phyloP scores from a whole-genome alignment of 2,113 vertebrate genomes.

The Patagioenas fasciata region DNA sequence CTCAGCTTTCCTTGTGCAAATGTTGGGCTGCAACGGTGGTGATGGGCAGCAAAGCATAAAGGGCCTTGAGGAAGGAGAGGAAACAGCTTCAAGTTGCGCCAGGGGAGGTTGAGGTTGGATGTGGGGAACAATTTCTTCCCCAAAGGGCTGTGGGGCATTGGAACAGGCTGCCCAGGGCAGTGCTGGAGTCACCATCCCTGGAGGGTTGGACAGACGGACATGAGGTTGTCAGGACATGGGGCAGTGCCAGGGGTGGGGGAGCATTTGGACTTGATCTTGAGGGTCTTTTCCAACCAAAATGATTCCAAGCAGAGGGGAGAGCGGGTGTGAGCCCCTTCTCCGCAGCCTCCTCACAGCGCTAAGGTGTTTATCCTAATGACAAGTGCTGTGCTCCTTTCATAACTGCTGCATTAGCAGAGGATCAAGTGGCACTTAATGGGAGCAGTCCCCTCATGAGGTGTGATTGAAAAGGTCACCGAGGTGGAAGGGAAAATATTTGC shows the following conservation, averaged over 20 bases:
- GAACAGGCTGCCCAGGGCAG: too few species aligned
- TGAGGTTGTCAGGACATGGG: too few species aligned
- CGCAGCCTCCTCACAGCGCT: background rate
- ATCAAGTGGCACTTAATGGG: slow-evolving; percentile 69
- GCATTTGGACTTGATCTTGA: too few species aligned
- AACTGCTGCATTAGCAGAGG: slow-evolving; percentile 73
- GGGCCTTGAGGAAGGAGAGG: background rate
- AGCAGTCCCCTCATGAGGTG: slow-evolving; percentile 8
- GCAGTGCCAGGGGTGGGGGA: too few species aligned
- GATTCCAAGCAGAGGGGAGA: background rate
- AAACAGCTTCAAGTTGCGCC: too few species aligned
- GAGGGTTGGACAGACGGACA: too few species aligned
- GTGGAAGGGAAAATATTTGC: slow-evolving; percentile 60
- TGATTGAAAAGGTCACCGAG: slow-evolving; percentile 52
- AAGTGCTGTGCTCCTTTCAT: slow-evolving; percentile 61
- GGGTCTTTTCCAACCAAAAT: too few species aligned
- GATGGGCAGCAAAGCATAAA: background rate
- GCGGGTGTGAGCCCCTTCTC: background rate
- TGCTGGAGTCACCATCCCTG: too few species aligned
- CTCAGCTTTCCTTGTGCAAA: background rate
- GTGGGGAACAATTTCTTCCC: too few species aligned
- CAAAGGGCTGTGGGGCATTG: too few species aligned
- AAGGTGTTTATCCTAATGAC: slow-evolving; percentile 72
- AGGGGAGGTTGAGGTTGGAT: too few species aligned
- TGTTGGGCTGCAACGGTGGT: background rate